Evolutionary conservation across 2,888 invertebrate genomes (phyloP).

Genomic region (Rhamphomyia laevipes): DNA sequence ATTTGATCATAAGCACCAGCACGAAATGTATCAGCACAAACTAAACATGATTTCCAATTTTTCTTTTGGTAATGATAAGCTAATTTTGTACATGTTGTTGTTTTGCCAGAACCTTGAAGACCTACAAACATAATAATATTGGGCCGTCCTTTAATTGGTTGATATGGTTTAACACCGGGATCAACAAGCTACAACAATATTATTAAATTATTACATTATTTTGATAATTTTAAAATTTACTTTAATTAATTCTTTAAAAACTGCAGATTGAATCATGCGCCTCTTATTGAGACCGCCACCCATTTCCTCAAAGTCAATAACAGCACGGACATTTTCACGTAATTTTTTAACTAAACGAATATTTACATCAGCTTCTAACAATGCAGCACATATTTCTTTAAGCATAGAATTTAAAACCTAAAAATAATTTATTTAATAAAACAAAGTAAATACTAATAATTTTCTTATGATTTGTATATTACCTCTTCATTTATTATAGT

Average conservation of each 20-base stretch:
- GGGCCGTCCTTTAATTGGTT: conserved; percentile 86
- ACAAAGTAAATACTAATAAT: conserved; percentile 2
- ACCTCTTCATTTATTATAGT: conserved; percentile 98
- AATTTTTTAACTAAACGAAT: conserved; percentile 90
- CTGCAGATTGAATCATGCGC: conserved; percentile 97
- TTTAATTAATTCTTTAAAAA: conserved; percentile 96
- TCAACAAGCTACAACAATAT: conserved; percentile 64
- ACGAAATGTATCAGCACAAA: conserved; percentile 98
- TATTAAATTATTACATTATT: background rate
- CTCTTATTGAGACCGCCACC: conserved; percentile 96
- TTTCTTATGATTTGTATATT: conserved; percentile 17
- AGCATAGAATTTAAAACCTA: conserved; percentile 97
- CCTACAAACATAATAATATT: conserved; percentile 99
- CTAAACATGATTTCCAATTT: conserved; percentile 97
- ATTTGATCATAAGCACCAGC: conserved; percentile 99
- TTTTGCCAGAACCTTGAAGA: conserved; percentile 98
- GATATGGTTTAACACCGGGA: conserved; percentile 94
- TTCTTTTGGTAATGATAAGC: conserved; percentile 98
- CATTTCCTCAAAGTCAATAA: conserved; percentile 99
- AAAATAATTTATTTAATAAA: conserved; percentile 1
- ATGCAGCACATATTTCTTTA: conserved; percentile 94
- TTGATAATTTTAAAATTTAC: conserved; percentile 36
- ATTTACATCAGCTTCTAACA: conserved; percentile 96
- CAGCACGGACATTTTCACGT: conserved; percentile 91
- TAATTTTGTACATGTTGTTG: conserved; percentile 97